phyloP scores from a whole-genome alignment of 2,797 vertebrate species.

The Anguilla obscura region DNA sequence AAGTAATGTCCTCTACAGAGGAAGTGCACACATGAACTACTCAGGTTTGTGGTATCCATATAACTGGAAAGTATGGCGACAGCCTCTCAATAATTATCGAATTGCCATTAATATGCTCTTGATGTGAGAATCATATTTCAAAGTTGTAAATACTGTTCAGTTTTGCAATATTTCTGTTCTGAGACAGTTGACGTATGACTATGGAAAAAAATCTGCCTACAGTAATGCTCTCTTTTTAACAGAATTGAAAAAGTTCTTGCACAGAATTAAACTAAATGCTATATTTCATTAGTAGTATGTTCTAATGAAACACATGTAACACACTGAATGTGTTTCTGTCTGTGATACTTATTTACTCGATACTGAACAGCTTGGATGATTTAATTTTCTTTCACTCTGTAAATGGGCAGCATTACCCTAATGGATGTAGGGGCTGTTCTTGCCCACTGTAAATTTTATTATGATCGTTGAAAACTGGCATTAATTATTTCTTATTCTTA shows the following conservation, averaged over 20 bases:
- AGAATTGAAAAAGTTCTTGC: constrained; percentile 35
- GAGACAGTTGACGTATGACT: neutral
- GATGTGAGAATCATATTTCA: constrained; percentile 8
- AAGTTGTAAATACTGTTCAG: neutral
- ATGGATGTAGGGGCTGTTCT: constrained; percentile 69
- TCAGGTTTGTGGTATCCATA: too few relatives aligned
- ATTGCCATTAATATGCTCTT: neutral
- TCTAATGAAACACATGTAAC: constrained; percentile 60
- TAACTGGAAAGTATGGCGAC: too few relatives aligned
- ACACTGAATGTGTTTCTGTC: constrained; percentile 41
- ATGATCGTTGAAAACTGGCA: constrained; percentile 55
- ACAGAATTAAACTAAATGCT: neutral
- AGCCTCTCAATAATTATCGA: neutral
- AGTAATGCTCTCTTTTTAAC: neutral
- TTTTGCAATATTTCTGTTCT: neutral
- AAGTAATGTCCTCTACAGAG: too few relatives aligned
- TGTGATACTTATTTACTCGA: constrained; percentile 60
- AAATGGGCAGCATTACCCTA: constrained; percentile 63
- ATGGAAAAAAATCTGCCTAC: neutral
- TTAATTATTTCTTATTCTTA: neutral
- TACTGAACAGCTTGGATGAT: constrained; percentile 44
- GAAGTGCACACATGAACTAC: too few relatives aligned
- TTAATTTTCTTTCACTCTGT: constrained; percentile 51
- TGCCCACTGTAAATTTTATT: constrained; percentile 66
- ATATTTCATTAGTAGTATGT: constrained; percentile 54